Conservation (phyloP, 2,888 invertebrate genomes). For the Limnephilus auricula region DNA sequence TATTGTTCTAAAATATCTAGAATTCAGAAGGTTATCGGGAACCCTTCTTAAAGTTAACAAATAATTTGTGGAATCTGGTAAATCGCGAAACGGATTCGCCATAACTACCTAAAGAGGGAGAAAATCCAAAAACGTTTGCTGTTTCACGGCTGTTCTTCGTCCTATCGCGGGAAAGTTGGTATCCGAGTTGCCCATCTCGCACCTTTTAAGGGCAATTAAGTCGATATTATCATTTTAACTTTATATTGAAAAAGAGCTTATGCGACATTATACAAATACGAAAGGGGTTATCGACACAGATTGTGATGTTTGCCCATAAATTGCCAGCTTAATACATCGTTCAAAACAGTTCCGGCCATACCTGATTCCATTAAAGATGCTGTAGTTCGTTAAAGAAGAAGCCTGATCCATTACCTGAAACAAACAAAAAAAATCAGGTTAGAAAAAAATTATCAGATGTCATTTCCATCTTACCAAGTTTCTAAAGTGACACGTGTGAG, state of each 20-base stretch:
- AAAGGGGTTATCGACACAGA: background rate
- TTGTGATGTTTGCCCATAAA: background rate
- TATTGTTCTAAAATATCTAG: background rate
- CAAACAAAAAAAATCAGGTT: slow-evolving; percentile 12
- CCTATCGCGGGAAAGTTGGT: background rate
- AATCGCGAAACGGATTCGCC: background rate
- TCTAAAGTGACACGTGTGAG: background rate
- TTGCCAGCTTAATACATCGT: background rate
- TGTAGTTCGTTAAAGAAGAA: background rate
- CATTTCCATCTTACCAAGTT: background rate
- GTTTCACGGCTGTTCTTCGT: background rate
- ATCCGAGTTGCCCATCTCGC: background rate
- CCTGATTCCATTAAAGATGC: background rate
- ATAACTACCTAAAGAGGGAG: background rate
- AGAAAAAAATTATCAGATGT: background rate
- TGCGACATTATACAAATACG: background rate
- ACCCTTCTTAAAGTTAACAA: background rate
- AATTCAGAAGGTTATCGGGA: background rate
- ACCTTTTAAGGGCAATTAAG: background rate
- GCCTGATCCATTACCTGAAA: slow-evolving; percentile 8
- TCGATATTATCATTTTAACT: background rate
- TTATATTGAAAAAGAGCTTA: background rate
- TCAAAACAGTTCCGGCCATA: background rate
- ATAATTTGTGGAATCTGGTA: background rate
- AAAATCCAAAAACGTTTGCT: background rate